Evolutionary conservation across 2,888 invertebrate species (phyloP).

Genomic region (Polydesmus complanatus): DNA sequence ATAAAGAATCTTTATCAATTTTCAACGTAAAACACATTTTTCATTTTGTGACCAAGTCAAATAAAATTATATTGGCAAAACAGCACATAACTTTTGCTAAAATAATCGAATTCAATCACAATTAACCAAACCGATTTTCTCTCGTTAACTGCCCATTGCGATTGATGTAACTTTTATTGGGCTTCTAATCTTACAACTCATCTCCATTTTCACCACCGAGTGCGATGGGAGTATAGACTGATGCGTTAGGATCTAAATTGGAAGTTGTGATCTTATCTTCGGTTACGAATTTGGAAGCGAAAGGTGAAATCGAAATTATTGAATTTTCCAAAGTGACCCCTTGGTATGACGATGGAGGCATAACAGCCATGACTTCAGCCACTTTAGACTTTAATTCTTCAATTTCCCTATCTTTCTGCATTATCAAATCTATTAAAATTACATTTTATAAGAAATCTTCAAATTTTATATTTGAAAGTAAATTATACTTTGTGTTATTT

Average conservation of each 20-base stretch:
- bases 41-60: background rate
- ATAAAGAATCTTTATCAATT: no score
- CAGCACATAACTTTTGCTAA: background rate
- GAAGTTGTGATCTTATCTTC: conserved; percentile 27
- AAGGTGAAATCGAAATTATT: conserved; percentile 21
- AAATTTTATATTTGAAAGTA: background rate
- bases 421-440: conserved; percentile 51
- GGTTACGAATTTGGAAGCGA: conserved; percentile 23
- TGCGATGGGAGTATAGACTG: conserved; percentile 66
- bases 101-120: background rate
- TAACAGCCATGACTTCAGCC: conserved; percentile 84
- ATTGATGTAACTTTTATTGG: no score
- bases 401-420: conserved; percentile 77
- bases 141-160: no score
- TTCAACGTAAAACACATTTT: background rate
- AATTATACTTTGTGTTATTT: conserved; percentile 64
- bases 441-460: background rate
- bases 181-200: background rate
- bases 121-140: no score
- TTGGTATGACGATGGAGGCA: conserved; percentile 41
- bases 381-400: conserved; percentile 77
- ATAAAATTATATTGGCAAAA: background rate
- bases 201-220: background rate
- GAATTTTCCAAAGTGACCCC: conserved; percentile 21
- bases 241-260: conserved; percentile 77